These are phyloP conservation scores for Pseudonaja textilis DNA, from an alignment of 2,113 vertebrate species.

Conservation along the genomic window DNA sequence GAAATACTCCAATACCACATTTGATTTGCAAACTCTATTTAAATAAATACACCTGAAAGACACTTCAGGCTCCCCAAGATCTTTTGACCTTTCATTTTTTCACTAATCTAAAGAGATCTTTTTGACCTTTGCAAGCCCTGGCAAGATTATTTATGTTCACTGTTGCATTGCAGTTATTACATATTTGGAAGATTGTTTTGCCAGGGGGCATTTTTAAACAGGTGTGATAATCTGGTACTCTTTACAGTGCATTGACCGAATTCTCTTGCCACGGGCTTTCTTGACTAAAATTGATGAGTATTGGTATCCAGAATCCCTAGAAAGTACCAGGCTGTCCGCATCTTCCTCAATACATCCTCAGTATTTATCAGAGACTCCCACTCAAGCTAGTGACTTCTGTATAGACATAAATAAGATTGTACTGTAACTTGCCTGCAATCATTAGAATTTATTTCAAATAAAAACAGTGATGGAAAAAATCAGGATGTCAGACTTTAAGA, in stretches of 20 bases:
- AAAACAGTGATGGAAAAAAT: neutral
- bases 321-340: neutral
- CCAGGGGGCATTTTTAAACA: neutral
- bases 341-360: neutral
- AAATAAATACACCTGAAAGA: neutral
- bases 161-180: neutral
- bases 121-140: neutral
- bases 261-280: neutral
- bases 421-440: neutral
- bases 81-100: neutral
- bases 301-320: neutral
- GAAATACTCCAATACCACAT: neutral
- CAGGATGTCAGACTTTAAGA: neutral
- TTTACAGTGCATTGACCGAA: neutral
- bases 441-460: neutral
- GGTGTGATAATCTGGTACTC: neutral
- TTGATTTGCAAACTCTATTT: neutral
- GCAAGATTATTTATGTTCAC: neutral
- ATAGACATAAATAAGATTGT: neutral
- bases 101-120: neutral
- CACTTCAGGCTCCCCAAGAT: neutral
- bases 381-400: neutral
- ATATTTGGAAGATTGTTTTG: neutral
- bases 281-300: neutral
- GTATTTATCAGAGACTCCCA: neutral